phyloP scores from a whole-genome alignment of 2,888 invertebrate genomes.

The Synergus laeviventris region DNA sequence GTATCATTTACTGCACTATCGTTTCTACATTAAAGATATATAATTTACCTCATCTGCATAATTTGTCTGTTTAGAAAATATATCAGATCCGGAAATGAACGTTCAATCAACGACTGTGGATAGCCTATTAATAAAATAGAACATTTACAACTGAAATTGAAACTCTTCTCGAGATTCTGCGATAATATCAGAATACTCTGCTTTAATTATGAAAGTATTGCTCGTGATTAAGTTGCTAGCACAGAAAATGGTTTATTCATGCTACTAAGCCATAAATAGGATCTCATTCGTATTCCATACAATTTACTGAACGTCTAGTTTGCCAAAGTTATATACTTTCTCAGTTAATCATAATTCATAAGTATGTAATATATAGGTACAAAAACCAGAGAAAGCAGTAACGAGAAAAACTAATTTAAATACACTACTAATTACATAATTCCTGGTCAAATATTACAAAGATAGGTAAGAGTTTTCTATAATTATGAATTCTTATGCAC shows the following conservation, averaged over 20 bases:
- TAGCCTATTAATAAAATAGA: not conserved
- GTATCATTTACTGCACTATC: not conserved
- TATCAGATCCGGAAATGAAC: not conserved
- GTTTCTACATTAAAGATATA: not conserved
- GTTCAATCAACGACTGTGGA: not conserved
- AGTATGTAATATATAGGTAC: not conserved
- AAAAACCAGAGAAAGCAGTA: too few species aligned
- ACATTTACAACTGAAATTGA: not conserved
- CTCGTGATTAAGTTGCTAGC: constrained; percentile 24
- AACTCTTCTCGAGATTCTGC: not conserved
- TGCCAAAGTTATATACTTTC: constrained; percentile 24
- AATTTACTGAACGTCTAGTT: constrained; percentile 14
- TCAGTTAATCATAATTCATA: not conserved
- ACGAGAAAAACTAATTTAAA: not conserved
- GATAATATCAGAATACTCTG: not conserved
- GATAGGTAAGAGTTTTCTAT: too few species aligned
- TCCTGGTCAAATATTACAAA: not conserved
- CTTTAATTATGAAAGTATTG: constrained; percentile 17
- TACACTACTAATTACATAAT: not conserved
- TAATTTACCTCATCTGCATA: not conserved
- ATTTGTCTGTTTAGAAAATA: not conserved
- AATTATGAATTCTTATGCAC: too few species aligned
- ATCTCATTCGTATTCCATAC: constrained; percentile 25
- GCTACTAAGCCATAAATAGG: not conserved
- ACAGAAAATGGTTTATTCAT: constrained; percentile 35